A percentile compares a stretch with the other conserved stretches of the same genome.
phyloP scores from a whole-genome alignment of 2,797 vertebrate species.

The Notoglanidium macrostoma region DNA sequence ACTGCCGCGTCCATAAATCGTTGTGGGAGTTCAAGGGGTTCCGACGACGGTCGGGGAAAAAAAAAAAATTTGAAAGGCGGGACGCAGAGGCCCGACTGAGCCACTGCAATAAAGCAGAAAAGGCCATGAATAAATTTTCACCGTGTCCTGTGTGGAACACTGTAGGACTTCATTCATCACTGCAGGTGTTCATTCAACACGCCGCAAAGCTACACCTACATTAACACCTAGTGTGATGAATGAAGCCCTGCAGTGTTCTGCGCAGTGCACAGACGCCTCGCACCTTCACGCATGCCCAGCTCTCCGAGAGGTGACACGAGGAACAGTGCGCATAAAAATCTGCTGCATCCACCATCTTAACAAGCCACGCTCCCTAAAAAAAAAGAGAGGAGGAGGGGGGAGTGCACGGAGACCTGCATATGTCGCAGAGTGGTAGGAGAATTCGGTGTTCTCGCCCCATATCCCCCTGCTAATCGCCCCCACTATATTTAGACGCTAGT shows the following conservation, averaged over 20 bases:
- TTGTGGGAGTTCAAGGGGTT: not conserved
- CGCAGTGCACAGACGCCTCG: not conserved
- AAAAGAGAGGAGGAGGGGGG: not conserved
- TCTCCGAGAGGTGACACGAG: constrained; percentile 19
- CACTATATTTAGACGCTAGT: constrained; percentile 53
- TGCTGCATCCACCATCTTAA: constrained; percentile 29
- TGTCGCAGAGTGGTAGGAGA: constrained; percentile 37
- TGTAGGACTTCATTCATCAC: not conserved
- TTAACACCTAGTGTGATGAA: constrained; percentile 10
- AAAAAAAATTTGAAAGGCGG: not conserved
- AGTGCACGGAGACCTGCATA: constrained; percentile 1
- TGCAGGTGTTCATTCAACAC: constrained; percentile 11
- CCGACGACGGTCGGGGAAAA: not conserved
- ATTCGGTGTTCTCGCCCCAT: constrained; percentile 37
- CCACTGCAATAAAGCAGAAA: constrained; percentile 33
- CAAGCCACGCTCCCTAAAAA: constrained; percentile 5
- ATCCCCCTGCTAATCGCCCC: constrained; percentile 41
- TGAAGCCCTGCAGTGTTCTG: not conserved
- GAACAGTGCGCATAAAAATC: constrained; percentile 21
- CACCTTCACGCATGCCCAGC: constrained; percentile 12
- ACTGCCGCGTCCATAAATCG: constrained; percentile 26
- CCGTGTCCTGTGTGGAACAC: not conserved
- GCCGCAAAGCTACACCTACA: not conserved
- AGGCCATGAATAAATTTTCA: not conserved
- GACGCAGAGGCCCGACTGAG: not conserved